These are phyloP conservation scores for Triops cancriformis DNA, from an alignment of 1,140 invertebrate genomes.

Conservation along the genomic window DNA sequence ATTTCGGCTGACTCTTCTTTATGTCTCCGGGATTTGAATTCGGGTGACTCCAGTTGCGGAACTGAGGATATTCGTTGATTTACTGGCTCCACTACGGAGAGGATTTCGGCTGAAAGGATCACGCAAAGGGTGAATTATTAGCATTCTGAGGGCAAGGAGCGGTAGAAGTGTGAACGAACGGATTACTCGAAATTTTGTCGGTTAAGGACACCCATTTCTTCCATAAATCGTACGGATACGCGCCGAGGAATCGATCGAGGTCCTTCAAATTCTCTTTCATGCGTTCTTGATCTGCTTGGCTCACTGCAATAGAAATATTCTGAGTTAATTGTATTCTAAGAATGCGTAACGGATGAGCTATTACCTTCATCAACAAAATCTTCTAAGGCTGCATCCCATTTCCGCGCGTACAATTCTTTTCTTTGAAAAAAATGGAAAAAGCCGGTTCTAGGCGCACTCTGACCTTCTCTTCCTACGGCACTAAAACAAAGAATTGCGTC, in stretches of 20 bases:
- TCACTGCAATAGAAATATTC: slow-evolving; percentile 33
- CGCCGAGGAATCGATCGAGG: slow-evolving; percentile 71
- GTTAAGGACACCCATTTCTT: slow-evolving; percentile 78
- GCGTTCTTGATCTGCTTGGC: slow-evolving; percentile 49
- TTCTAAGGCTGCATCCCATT: slow-evolving; percentile 69
- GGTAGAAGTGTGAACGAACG: no score
- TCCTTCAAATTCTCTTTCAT: slow-evolving; percentile 63
- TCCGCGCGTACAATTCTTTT: slow-evolving; percentile 73
- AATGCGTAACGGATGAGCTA: background rate
- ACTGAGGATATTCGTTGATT: slow-evolving; percentile 44
- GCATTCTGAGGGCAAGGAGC: no score
- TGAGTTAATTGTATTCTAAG: background rate
- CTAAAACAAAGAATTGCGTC: slow-evolving; percentile 38
- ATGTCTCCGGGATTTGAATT: slow-evolving; percentile 33
- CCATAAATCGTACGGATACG: slow-evolving; percentile 84
- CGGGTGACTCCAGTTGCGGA: slow-evolving; percentile 55
- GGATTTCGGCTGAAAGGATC: slow-evolving; percentile 27
- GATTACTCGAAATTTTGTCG: slow-evolving; percentile 56
- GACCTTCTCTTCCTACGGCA: slow-evolving; percentile 47
- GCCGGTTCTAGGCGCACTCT: slow-evolving; percentile 62
- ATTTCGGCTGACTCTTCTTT: slow-evolving; percentile 28
- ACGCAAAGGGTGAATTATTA: slow-evolving; percentile 20
- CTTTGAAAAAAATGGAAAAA: slow-evolving; percentile 81
- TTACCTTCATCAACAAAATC: slow-evolving; percentile 29
- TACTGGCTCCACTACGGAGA: slow-evolving; percentile 34